A percentile compares a stretch with the other conserved stretches of the same genome.
phyloP scores from a whole-genome alignment of 2,888 invertebrate genomes.

The Athetis lepigone region DNA sequence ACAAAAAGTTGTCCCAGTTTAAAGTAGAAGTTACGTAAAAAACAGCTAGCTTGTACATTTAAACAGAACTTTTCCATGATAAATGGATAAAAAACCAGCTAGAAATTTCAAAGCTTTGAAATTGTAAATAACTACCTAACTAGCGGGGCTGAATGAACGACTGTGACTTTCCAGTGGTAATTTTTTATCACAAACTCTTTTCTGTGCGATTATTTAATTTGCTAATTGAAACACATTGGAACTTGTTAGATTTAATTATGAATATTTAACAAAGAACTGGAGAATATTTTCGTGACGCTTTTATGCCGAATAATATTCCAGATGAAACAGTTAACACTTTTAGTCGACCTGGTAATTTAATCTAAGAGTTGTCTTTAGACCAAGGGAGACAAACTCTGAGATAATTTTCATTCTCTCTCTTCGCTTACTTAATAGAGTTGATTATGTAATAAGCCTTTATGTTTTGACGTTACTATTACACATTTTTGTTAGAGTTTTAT shows the following conservation, averaged over 20 bases:
- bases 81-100: constrained; percentile 31
- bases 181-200: constrained; percentile 23
- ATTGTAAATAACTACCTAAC: constrained; percentile 36
- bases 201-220: constrained; percentile 25
- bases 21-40: constrained; percentile 27
- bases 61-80: constrained; percentile 34
- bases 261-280: constrained; percentile 4
- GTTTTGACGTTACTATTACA: constrained; percentile 7
- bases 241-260: constrained; percentile 10
- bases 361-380: constrained; percentile 19
- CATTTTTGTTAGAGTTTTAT: background rate
- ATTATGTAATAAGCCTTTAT: constrained; percentile 23
- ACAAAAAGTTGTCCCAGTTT: constrained; percentile 26
- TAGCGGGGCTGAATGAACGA: constrained; percentile 29
- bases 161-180: constrained; percentile 18
- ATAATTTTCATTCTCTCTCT: constrained; percentile 32
- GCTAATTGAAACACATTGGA: constrained; percentile 14
- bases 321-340: constrained; percentile 26
- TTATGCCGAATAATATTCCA: constrained; percentile 17
- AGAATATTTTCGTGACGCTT: constrained; percentile 8
- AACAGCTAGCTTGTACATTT: constrained; percentile 17
- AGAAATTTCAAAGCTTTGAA: constrained; percentile 39
- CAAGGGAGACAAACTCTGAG: constrained; percentile 10
- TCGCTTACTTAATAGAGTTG: constrained; percentile 26
- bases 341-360: constrained; percentile 38